Evolutionary conservation across 2,888 invertebrate genomes (phyloP).

Genomic region (Pyralis farinalis): DNA sequence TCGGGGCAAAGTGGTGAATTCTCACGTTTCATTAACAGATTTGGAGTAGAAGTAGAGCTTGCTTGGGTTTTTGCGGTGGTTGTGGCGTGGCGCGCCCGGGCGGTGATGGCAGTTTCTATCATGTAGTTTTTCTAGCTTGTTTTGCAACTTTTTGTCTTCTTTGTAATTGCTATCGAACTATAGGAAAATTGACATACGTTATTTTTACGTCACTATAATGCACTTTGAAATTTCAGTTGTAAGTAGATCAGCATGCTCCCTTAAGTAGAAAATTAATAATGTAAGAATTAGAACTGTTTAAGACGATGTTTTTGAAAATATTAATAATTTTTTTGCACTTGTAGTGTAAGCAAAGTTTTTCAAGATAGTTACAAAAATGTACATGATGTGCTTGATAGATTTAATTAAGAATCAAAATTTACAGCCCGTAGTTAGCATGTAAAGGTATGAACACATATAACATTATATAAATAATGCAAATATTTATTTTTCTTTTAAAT

Average conservation of each 20-base stretch:
- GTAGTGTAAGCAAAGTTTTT: too few relatives aligned
- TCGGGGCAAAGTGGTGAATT: slow-evolving; percentile 25
- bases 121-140: slow-evolving; percentile 19
- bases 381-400: too few relatives aligned
- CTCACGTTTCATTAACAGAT: slow-evolving; percentile 50
- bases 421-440: background rate
- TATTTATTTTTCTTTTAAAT: too few relatives aligned
- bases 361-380: too few relatives aligned
- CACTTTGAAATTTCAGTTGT: background rate
- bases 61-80: slow-evolving; percentile 64
- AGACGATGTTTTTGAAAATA: too few relatives aligned
- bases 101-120: slow-evolving; percentile 49
- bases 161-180: slow-evolving; percentile 9
- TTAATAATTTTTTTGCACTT: too few relatives aligned
- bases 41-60: slow-evolving; percentile 61
- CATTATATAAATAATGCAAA: too few relatives aligned
- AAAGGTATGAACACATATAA: background rate
- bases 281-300: too few relatives aligned
- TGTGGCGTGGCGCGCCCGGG: slow-evolving; percentile 37
- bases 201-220: background rate
- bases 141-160: slow-evolving; percentile 25
- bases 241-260: background rate
- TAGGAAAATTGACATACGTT: background rate
- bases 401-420: too few relatives aligned
- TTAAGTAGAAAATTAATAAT: background rate